Evolutionary conservation across 2,113 vertebrate species (phyloP), one percentile per base, ranked within the genome.

Genomic region (Orientallactaga bullata): DNA sequence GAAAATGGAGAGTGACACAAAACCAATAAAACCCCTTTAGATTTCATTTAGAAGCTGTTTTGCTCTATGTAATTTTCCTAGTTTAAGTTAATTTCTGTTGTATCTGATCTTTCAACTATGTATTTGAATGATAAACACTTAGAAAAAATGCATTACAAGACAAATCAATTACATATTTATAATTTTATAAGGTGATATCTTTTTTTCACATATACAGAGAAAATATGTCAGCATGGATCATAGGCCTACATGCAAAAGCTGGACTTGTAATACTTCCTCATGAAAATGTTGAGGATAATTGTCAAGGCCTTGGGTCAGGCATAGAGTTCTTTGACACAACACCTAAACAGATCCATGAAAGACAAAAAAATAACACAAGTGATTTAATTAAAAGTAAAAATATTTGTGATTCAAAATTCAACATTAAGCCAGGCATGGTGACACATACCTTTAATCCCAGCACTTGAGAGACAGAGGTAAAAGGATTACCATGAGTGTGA

Each of bases 31-130:
- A 61, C 35, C 12, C 2, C 60, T 85, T 78, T 73, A 21, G 4
- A 77, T 11, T 69, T 69, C 7, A 74, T 60, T 37, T 11, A 47
- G 24, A 82, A 47, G 74, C 71, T 60, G 4, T 60, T 68, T 74
- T 82, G 66, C 24, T 30, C 12, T 66, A 7, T 82, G 47, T n/a
- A 83, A 0, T 61, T 35, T 37, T 47, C 37, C n/a, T 42, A 16
- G 61, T 84, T 77, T 93, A 61, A 77, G 71, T 84, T 35, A 61
- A 89, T 82, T 73, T 74, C n/a, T 88, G 42, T 24, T 58, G 7
- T n/a, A 68, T 58, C 42, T 23, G 28, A 13, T 30, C 66, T 68
- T 35, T 68, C 5, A 8, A 88, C 17, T 78, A 37, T 69, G 61
- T 37, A 89, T 28, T 26, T 83, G 30, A 74, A 83, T 55, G 10